phyloP scores from a whole-genome alignment of 2,113 vertebrate species.

The Nymphicus hollandicus region DNA sequence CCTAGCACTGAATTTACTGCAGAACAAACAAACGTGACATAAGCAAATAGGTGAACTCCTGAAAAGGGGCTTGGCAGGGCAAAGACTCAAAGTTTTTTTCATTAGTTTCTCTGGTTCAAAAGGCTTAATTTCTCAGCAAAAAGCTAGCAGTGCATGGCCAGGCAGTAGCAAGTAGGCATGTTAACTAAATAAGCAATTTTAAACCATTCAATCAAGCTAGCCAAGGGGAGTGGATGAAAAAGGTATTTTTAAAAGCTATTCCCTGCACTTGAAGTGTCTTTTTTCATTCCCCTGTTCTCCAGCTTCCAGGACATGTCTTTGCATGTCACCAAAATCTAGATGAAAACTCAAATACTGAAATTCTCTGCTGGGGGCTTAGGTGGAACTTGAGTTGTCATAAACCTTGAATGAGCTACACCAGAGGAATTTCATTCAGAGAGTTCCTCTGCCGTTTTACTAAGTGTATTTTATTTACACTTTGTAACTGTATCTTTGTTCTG shows the following conservation, averaged over 20 bases:
- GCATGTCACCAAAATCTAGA: constrained; percentile 20
- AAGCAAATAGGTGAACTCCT: constrained; percentile 53
- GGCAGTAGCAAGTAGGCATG: background rate
- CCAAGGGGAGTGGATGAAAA: constrained; percentile 24
- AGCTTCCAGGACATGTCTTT: background rate
- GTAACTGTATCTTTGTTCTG: background rate
- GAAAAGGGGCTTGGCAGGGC: background rate
- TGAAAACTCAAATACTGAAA: constrained; percentile 27
- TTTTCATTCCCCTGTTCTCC: constrained; percentile 32
- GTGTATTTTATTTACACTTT: constrained; percentile 38
- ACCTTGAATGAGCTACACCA: background rate
- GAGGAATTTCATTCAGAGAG: constrained; percentile 49
- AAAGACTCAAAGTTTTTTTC: background rate
- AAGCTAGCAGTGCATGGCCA: background rate
- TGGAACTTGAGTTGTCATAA: constrained; percentile 16
- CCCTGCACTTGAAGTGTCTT: background rate
- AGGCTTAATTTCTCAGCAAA: background rate
- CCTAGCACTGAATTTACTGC: constrained; percentile 39
- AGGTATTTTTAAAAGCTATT: constrained; percentile 14
- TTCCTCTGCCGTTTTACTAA: background rate
- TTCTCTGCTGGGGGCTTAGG: background rate
- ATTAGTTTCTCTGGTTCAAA: background rate
- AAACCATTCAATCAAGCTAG: constrained; percentile 37
- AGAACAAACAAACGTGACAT: constrained; percentile 56
- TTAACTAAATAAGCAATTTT: constrained; percentile 43